Percentiles rank a stretch among this genome's conserved stretches.
Conservation (phyloP, 2,888 invertebrate genomes). For the Conus canariensis region DNA sequence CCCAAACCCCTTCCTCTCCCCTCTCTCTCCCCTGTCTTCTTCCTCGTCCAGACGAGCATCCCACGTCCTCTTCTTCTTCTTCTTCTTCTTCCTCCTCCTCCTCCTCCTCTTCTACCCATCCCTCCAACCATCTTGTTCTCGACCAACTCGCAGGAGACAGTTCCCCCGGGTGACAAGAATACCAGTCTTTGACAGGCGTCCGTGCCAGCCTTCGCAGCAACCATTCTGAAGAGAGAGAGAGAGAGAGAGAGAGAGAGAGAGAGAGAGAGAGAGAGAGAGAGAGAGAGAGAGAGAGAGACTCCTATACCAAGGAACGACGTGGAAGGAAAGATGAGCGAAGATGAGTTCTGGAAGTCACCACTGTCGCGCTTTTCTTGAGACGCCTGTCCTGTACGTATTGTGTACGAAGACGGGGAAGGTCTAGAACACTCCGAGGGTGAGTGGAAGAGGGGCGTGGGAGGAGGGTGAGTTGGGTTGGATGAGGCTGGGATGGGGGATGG, state of each 20-base stretch:
- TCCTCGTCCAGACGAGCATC: constrained; percentile 6
- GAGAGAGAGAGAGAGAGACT: neutral
- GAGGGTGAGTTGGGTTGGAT: too few species aligned
- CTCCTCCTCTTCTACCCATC: neutral
- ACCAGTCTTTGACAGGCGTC: neutral
- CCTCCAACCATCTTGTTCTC: constrained; percentile 9
- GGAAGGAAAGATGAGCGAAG: neutral
- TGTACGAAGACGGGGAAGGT: neutral
- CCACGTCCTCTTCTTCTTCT: neutral
- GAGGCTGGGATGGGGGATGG: too few species aligned
- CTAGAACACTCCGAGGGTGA: neutral
- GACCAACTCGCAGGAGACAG: neutral
- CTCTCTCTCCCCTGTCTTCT: neutral
- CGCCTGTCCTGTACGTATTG: neutral
- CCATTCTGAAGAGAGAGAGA: neutral
- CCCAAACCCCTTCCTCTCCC: neutral
- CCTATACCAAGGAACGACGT: neutral
- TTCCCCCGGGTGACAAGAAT: neutral
- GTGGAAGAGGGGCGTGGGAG: too few species aligned
- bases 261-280: neutral
- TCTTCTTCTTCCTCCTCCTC: too few species aligned
- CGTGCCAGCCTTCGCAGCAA: neutral
- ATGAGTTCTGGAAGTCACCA: neutral
- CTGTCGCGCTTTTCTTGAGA: constrained; percentile 11
- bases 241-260: neutral